A percentile compares a stretch with the other conserved stretches of the same genome.
phyloP scores from a whole-genome alignment of 2,888 invertebrate genomes.

The Eristalis arbustorum region DNA sequence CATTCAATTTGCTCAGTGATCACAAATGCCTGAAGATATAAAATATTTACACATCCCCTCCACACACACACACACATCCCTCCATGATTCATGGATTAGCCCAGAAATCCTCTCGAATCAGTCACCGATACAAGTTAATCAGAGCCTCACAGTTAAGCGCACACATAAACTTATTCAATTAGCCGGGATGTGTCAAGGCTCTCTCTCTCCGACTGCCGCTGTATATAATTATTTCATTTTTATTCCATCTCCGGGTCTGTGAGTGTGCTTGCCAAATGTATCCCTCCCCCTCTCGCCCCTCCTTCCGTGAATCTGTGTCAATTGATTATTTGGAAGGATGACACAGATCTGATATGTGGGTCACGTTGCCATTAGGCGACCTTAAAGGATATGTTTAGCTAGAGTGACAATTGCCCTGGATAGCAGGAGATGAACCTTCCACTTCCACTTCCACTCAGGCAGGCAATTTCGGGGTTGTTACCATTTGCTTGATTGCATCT shows the following conservation, averaged over 20 bases:
- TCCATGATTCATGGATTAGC: constrained; percentile 28
- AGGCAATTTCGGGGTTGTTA: neutral
- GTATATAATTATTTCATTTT: constrained; percentile 12
- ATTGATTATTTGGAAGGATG: neutral
- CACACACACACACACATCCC: neutral
- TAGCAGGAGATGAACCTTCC: too few relatives aligned
- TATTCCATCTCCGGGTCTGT: neutral
- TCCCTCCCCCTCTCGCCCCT: too few relatives aligned
- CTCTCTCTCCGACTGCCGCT: constrained; percentile 23
- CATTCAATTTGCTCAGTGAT: neutral
- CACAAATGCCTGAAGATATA: constrained; percentile 8
- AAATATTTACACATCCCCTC: constrained; percentile 29
- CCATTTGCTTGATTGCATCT: neutral
- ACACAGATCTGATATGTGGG: constrained; percentile 26
- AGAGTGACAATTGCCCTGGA: constrained; percentile 6
- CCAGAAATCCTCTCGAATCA: constrained; percentile 33
- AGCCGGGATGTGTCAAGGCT: constrained; percentile 21
- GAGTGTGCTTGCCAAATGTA: neutral
- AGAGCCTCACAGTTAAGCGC: constrained; percentile 24
- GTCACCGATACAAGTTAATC: constrained; percentile 45
- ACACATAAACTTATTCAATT: constrained; percentile 50
- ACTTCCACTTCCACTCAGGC: too few relatives aligned
- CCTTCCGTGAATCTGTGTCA: neutral
- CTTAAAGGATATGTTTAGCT: constrained; percentile 39
- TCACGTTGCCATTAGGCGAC: constrained; percentile 43